Evolutionary conservation across 2,113 vertebrate genomes (phyloP).

Genomic region (Lepidothrix coronata): DNA sequence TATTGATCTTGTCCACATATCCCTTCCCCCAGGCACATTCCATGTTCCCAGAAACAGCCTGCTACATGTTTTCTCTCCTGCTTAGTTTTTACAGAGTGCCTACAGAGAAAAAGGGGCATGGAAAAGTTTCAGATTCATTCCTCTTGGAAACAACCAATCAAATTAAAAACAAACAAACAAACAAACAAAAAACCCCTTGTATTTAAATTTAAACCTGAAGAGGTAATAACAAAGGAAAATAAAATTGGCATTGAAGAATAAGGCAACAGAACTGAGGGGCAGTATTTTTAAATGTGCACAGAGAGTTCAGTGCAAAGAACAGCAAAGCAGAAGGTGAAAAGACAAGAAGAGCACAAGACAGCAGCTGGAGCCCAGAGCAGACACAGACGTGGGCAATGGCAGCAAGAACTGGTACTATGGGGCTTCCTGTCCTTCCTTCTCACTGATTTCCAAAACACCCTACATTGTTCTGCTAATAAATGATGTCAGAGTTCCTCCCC

Average conservation of each 20-base stretch:
- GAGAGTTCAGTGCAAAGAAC: neutral
- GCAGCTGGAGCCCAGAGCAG: neutral
- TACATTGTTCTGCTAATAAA: neutral
- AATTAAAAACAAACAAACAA: neutral
- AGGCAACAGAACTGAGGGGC: neutral
- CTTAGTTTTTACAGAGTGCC: neutral
- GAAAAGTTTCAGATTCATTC: neutral
- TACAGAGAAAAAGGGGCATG: neutral
- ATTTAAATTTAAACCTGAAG: neutral
- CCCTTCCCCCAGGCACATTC: neutral
- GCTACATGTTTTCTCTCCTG: neutral
- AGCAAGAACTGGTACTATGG: neutral
- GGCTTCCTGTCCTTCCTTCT: neutral
- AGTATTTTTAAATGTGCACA: neutral
- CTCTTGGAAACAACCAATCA: neutral
- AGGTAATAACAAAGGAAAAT: neutral
- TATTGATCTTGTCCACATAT: neutral
- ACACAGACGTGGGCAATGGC: neutral
- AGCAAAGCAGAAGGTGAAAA: neutral
- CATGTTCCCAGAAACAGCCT: neutral
- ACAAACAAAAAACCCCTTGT: neutral
- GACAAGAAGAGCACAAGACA: neutral
- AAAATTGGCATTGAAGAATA: neutral
- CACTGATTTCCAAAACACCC: neutral
- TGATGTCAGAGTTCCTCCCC: neutral